These are phyloP conservation scores for Amorpha juglandis DNA, from an alignment of 2,888 invertebrate species.

Conservation along the genomic window DNA sequence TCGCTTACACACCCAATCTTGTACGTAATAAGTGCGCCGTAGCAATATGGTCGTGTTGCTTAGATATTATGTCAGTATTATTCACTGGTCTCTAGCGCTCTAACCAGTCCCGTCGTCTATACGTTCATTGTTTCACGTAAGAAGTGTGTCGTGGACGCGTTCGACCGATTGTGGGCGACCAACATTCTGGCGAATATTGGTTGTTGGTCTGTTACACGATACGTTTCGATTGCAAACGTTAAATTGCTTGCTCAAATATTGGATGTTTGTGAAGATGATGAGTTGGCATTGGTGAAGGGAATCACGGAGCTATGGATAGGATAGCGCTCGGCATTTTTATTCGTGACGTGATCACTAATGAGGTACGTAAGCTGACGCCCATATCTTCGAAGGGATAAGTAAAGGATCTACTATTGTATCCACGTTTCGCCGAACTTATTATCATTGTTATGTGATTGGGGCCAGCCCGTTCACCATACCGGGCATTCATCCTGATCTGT, in stretches of 20 bases:
- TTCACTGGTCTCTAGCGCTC: neutral
- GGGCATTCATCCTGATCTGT: too few species aligned
- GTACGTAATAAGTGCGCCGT: slow-evolving; percentile 6
- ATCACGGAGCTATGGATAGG: neutral
- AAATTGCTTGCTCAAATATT: neutral
- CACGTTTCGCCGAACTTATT: too few species aligned
- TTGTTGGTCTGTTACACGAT: neutral
- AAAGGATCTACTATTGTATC: too few species aligned
- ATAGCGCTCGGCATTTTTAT: neutral
- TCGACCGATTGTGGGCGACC: neutral
- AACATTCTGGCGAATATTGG: neutral
- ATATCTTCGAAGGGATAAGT: too few species aligned
- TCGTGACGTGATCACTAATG: neutral
- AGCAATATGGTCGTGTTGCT: neutral
- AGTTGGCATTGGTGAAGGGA: neutral
- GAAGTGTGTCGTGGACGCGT: neutral
- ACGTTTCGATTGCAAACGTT: too few species aligned
- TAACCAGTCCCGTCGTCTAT: neutral
- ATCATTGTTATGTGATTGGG: too few species aligned
- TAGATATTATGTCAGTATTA: slow-evolving; percentile 17
- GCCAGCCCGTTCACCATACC: too few species aligned
- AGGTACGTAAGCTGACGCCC: too few species aligned
- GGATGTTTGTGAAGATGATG: neutral
- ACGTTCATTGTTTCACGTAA: neutral
- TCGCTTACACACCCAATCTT: neutral